These are phyloP conservation scores for Pseudomugil gertrudae DNA, from an alignment of 2,797 vertebrate species.

Conservation along the genomic window DNA sequence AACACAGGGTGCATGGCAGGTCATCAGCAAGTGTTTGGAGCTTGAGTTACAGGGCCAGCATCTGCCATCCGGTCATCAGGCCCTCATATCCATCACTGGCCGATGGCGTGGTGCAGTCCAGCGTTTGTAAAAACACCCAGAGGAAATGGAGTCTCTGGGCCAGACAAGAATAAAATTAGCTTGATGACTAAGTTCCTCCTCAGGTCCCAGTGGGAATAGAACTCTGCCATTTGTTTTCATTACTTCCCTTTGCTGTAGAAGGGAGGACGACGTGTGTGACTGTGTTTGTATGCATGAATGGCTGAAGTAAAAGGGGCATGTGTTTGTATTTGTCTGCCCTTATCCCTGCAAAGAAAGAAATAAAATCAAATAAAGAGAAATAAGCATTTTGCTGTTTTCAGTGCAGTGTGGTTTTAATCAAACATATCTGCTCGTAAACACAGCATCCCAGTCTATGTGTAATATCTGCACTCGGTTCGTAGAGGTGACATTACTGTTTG, in stretches of 20 bases:
- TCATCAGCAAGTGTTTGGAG: slow-evolving; percentile 75
- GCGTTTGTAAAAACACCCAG: slow-evolving; percentile 87
- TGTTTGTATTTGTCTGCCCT: slow-evolving; percentile 42
- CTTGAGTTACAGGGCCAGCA: slow-evolving; percentile 89
- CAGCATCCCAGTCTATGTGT: slow-evolving; percentile 50
- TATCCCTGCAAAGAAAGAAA: slow-evolving; percentile 3
- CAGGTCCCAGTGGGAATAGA: slow-evolving; percentile 81
- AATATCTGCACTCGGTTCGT: slow-evolving; percentile 57
- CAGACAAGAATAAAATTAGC: slow-evolving; percentile 89
- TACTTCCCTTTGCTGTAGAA: slow-evolving; percentile 77
- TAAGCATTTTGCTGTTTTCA: slow-evolving; percentile 56
- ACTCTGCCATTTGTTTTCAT: slow-evolving; percentile 87
- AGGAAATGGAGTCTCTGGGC: slow-evolving; percentile 88
- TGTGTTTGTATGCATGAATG: slow-evolving; percentile 64
- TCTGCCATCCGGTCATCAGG: slow-evolving; percentile 87
- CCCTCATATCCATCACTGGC: slow-evolving; percentile 80
- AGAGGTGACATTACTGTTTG: slow-evolving; percentile 79
- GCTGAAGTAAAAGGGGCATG: slow-evolving; percentile 44
- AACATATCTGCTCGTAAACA: slow-evolving; percentile 75
- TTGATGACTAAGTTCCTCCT: slow-evolving; percentile 88
- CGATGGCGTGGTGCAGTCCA: slow-evolving; percentile 76
- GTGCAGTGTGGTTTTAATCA: slow-evolving; percentile 70
- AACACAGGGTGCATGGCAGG: slow-evolving; percentile 62
- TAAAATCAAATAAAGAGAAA: slow-evolving; percentile 27
- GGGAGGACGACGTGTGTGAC: slow-evolving; percentile 55